These are phyloP conservation scores for Lasiommata megera DNA, from an alignment of 2,888 invertebrate genomes.

Conservation along the genomic window DNA sequence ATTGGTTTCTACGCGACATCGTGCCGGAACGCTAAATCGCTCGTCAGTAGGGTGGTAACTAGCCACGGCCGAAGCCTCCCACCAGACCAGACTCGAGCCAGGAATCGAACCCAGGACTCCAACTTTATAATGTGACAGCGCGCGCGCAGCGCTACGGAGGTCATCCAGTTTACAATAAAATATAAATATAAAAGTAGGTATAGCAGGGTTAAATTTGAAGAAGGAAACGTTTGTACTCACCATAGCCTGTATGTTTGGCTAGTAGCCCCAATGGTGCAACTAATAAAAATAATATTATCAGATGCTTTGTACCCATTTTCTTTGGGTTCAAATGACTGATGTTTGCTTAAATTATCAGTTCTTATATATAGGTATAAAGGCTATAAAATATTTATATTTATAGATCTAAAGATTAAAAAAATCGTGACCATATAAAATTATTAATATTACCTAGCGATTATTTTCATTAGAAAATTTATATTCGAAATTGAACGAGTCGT, in stretches of 20 bases:
- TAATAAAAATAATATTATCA: conserved; percentile 27
- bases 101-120: too few relatives aligned
- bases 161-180: too few relatives aligned
- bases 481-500: conserved; percentile 21
- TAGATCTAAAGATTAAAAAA: conserved; percentile 14
- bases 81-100: too few relatives aligned
- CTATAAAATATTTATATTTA: conserved; percentile 22
- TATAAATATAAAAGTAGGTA: too few relatives aligned
- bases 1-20: too few relatives aligned
- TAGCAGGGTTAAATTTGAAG: too few relatives aligned
- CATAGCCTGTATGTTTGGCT: neutral
- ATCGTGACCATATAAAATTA: conserved; percentile 21
- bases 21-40: too few relatives aligned
- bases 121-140: too few relatives aligned
- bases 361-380: conserved; percentile 29
- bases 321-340: conserved; percentile 22
- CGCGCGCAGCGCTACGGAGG: too few relatives aligned
- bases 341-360: neutral
- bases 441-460: neutral
- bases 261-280: conserved; percentile 24
- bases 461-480: conserved; percentile 15
- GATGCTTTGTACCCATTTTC: conserved; percentile 28
- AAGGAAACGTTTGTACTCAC: conserved; percentile 13
- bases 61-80: too few relatives aligned
- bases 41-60: too few relatives aligned